Evolutionary conservation across 1,140 invertebrate species (phyloP).

Genomic region (Sminthurinus signatus): DNA sequence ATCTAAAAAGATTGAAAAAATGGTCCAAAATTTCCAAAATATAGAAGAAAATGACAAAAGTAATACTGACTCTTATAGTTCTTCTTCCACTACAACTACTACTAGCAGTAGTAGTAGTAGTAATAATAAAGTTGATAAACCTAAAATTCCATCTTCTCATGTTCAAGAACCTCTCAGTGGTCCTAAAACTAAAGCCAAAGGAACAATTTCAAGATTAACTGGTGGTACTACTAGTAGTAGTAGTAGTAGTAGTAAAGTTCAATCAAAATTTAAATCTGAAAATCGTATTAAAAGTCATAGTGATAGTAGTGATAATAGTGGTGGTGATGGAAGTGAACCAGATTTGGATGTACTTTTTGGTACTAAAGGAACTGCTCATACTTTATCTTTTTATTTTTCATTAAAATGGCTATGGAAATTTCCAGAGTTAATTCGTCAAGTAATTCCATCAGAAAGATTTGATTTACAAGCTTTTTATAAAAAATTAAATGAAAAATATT

Average conservation of each 20-base stretch:
- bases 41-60: not conserved
- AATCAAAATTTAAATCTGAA: conserved; percentile 11
- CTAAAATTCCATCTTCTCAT: not conserved
- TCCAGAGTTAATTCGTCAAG: conserved; percentile 36
- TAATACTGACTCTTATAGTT: not conserved
- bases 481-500: conserved; percentile 21
- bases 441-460: conserved; percentile 40
- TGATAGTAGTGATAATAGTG: not conserved
- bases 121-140: not conserved
- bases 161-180: not conserved
- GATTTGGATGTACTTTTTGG: conserved; percentile 38
- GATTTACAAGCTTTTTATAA: conserved; percentile 36
- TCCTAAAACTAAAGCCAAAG: not conserved
- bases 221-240: not conserved
- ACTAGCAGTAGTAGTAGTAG: not conserved
- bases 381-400: conserved; percentile 36
- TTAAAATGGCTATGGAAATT: conserved; percentile 36
- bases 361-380: conserved; percentile 14
- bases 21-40: conserved; percentile 27
- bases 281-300: not conserved
- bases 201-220: too few species aligned
- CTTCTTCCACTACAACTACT: not conserved
- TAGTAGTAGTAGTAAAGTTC: not conserved
- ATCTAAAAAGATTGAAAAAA: conserved; percentile 17
- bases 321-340: not conserved